phyloP scores from a whole-genome alignment of 92 coral and sea anemone genomes.

The Zoanthus solanderi region DNA sequence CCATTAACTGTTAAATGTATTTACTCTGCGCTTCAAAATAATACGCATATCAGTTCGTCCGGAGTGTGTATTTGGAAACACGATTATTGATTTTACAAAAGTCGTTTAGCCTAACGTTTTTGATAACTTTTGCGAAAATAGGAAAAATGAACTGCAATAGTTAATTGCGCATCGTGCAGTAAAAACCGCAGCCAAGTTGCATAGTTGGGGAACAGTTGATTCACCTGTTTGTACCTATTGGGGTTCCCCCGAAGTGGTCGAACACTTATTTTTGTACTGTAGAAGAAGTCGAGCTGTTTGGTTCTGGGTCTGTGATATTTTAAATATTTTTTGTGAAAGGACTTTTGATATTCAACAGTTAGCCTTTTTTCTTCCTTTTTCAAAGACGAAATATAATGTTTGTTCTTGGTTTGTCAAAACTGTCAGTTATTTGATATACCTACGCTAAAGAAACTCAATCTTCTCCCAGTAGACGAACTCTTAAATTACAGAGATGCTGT shows the following conservation, averaged over 20 bases:
- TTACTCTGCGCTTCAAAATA: background rate
- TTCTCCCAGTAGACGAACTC: too few relatives aligned
- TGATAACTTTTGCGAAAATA: background rate
- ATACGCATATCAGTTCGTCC: background rate
- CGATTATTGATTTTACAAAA: background rate
- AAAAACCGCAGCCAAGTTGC: background rate
- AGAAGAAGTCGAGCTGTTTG: background rate
- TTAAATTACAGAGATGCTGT: too few relatives aligned
- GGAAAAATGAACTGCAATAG: background rate
- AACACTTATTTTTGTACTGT: background rate
- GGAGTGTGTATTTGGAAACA: background rate
- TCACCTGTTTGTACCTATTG: background rate
- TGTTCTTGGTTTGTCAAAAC: background rate
- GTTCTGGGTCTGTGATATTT: background rate
- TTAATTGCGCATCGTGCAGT: background rate
- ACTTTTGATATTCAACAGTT: background rate
- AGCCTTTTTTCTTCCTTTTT: slow-evolving; percentile 5
- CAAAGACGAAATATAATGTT: background rate
- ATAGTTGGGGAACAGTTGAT: background rate
- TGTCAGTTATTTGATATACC: background rate
- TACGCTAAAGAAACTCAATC: too few relatives aligned
- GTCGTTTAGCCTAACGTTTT: background rate
- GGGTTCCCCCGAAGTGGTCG: background rate
- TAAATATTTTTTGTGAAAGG: background rate
- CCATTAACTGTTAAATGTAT: background rate